Conservation (phyloP, 1,140 invertebrate species). For the Lepidurus apus region DNA sequence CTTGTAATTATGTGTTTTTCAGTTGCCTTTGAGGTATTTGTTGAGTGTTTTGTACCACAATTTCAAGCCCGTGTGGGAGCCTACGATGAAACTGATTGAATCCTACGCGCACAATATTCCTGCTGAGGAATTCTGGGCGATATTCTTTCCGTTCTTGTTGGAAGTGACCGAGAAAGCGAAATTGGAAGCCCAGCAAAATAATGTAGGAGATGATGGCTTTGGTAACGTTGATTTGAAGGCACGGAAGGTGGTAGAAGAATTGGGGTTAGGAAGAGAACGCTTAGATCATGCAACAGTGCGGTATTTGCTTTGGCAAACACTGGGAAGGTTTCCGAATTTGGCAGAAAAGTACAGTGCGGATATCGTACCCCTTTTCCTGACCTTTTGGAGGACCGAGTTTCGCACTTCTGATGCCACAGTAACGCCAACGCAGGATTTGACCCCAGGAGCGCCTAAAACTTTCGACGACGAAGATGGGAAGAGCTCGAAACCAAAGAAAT, state of each 20-base stretch:
- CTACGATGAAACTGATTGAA: conserved; percentile 65
- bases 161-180: conserved; percentile 26
- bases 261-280: conserved; percentile 33
- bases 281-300: conserved; percentile 67
- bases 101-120: conserved; percentile 62
- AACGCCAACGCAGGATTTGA: conserved; percentile 43
- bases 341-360: conserved; percentile 73
- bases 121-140: conserved; percentile 66
- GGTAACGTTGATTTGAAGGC: background rate
- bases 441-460: background rate
- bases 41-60: conserved; percentile 78
- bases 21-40: conserved; percentile 65
- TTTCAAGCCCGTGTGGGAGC: conserved; percentile 82
- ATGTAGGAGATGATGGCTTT: no score
- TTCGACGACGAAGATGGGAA: conserved; percentile 30
- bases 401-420: conserved; percentile 37
- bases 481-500: conserved; percentile 11
- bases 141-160: conserved; percentile 51
- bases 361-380: conserved; percentile 66
- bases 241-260: conserved; percentile 12
- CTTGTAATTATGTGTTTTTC: conserved; percentile 39
- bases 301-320: conserved; percentile 69
- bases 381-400: conserved; percentile 59
- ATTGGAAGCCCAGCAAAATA: background rate
- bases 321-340: conserved; percentile 63